Conservation (phyloP, 2,888 invertebrate species). For the Apamea sordens region DNA sequence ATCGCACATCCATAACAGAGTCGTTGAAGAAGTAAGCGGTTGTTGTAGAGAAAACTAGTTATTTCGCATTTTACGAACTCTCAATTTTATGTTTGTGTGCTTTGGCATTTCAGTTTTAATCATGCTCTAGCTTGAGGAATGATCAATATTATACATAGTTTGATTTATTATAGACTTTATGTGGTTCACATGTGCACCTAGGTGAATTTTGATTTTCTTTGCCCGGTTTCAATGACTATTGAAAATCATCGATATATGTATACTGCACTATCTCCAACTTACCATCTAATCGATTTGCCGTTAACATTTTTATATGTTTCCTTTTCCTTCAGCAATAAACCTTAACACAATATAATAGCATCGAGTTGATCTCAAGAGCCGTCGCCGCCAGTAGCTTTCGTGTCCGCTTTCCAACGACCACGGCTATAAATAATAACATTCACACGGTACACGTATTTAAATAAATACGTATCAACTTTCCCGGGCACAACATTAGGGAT, state of each 20-base stretch:
- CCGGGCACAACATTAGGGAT: conserved; percentile 51
- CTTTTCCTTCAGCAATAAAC: conserved; percentile 46
- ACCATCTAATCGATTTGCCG: not conserved
- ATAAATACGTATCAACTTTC: conserved; percentile 82
- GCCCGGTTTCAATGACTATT: not conserved
- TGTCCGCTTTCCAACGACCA: conserved; percentile 76
- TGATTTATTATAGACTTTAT: not conserved
- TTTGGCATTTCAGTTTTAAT: not conserved
- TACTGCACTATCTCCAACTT: not conserved
- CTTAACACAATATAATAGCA: conserved; percentile 36
- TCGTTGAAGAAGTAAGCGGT: not conserved
- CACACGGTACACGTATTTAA: conserved; percentile 78
- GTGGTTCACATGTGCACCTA: not conserved
- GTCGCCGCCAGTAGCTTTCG: conserved; percentile 67
- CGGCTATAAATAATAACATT: conserved; percentile 83
- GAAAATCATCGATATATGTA: not conserved
- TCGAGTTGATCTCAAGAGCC: conserved; percentile 41
- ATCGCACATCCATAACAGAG: not conserved
- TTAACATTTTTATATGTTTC: conserved; percentile 24
- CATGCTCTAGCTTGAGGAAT: not conserved
- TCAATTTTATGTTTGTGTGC: not conserved
- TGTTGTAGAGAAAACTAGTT: not conserved
- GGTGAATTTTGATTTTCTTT: no score
- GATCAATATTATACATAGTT: not conserved
- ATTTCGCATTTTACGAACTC: not conserved